Base-by-base conservation (phyloP, 2,888 invertebrate genomes). In the Ephialtes manifestator region DNA sequence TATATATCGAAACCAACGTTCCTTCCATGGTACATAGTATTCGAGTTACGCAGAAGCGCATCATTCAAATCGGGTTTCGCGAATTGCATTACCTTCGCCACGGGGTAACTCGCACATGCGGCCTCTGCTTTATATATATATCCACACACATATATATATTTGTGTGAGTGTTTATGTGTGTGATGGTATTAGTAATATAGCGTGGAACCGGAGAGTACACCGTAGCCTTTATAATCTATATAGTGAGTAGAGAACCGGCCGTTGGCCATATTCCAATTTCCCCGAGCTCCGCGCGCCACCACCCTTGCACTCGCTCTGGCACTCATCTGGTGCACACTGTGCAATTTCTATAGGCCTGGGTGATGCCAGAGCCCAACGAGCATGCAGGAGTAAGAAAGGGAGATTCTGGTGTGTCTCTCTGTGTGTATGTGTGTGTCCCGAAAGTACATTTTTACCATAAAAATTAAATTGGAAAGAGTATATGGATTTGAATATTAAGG, bases 51-150 rank as follows among this genome's bases (percentile, higher is more conserved):
- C 76, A 53, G 55, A 85, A 72, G 75, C 65, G 81, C 85, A 87
- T 88, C 88, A 90, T 89, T 90, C 88, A 87, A 89, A 86, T 89
- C 88, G 74, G 85, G 81, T 88, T 88, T 81, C 86, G 88, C 81
- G 87, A 85, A 88, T 87, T 85, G 85, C 87, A 88, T 89, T 88
- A 85, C 80, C 75, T 43, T 70, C 31, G 70, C 35, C 35, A 68
- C 39, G 31, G 67, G 24, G 39, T 51, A 63, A 51, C 78, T 35
- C 67, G 65, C 63, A 65, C 71, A 72, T 58, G 72, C 5, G 71
- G 53, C 35, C 53, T 13, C 18, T n/a, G n/a, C 48, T 39, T 18
- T 11, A n/a, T 4, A 2, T 35, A 31, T 60, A 35, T 7, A 13
- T 58, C 1, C 28, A n/a, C 24, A n/a, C 2, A n/a, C 1, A 13